These are phyloP conservation scores for Indri indri DNA, from an alignment of 2,113 vertebrate genomes.

Conservation along the genomic window DNA sequence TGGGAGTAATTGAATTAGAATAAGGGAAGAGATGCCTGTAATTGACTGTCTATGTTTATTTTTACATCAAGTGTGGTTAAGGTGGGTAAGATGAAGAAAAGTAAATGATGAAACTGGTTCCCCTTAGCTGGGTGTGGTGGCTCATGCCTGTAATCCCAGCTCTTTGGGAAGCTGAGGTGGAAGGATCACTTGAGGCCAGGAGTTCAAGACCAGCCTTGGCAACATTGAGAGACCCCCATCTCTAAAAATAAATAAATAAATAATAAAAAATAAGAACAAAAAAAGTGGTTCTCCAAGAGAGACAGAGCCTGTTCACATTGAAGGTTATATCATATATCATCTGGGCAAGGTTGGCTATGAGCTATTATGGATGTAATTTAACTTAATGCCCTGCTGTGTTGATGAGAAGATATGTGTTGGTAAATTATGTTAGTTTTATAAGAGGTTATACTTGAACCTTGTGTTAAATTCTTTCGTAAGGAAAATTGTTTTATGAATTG, in stretches of 20 bases:
- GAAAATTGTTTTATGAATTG: not conserved
- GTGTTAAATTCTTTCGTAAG: not conserved
- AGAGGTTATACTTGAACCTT: constrained; percentile 19
- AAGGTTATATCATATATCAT: not conserved
- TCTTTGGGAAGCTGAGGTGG: too few species aligned
- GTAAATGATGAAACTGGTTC: not conserved
- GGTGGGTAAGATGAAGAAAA: not conserved
- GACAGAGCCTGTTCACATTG: not conserved
- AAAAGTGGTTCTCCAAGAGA: not conserved
- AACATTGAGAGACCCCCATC: too few species aligned
- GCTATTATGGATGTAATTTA: not conserved
- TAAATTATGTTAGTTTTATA: constrained; percentile 21
- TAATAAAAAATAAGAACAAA: too few species aligned
- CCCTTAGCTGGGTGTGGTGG: not conserved
- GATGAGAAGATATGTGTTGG: not conserved
- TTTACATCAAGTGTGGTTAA: not conserved
- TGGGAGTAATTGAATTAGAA: not conserved
- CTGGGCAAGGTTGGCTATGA: not conserved
- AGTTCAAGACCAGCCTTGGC: too few species aligned
- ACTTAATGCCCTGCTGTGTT: not conserved
- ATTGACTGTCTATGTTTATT: not conserved
- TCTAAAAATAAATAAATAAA: too few species aligned
- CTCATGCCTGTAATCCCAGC: too few species aligned
- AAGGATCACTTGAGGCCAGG: too few species aligned
- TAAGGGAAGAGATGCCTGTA: not conserved